Evolutionary conservation across 2,888 invertebrate genomes (phyloP).

Genomic region (Metellina segmentata): DNA sequence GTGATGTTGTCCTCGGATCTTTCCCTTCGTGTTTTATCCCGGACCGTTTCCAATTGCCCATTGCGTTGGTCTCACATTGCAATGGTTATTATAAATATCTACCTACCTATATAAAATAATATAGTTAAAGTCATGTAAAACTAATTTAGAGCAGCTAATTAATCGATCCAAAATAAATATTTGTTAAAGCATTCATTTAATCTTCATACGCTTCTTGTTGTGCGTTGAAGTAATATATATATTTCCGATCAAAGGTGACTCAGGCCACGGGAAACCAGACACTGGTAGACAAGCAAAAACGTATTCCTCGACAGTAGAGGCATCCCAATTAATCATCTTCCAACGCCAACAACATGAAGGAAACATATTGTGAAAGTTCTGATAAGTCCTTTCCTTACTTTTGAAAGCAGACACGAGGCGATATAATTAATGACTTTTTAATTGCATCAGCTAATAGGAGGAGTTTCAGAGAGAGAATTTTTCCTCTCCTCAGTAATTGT

Average conservation of each 20-base stretch:
- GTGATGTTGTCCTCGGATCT: too few relatives aligned
- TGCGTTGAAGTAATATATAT: neutral
- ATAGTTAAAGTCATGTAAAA: too few relatives aligned
- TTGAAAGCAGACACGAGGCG: neutral
- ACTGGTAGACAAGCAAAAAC: neutral
- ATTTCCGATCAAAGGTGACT: neutral
- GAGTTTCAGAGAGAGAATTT: neutral
- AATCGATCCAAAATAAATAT: too few relatives aligned
- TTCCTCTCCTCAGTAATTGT: neutral
- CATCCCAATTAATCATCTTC: conserved; percentile 41
- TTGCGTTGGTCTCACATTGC: too few relatives aligned
- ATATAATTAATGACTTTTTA: conserved; percentile 37
- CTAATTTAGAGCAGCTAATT: too few relatives aligned
- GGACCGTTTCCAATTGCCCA: too few relatives aligned
- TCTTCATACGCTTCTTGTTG: too few relatives aligned
- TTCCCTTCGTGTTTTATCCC: too few relatives aligned
- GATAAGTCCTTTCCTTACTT: neutral
- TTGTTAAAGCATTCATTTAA: too few relatives aligned
- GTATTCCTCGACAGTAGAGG: neutral
- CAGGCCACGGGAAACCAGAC: neutral
- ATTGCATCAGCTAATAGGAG: conserved; percentile 2
- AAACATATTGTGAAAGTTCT: conserved; percentile 37
- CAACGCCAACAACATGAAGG: conserved; percentile 18
- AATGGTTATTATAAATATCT: too few relatives aligned
- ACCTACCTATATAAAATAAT: too few relatives aligned